These are phyloP conservation scores for Notamacropus eugenii DNA, from an alignment of 2,797 vertebrate species.

Conservation along the genomic window DNA sequence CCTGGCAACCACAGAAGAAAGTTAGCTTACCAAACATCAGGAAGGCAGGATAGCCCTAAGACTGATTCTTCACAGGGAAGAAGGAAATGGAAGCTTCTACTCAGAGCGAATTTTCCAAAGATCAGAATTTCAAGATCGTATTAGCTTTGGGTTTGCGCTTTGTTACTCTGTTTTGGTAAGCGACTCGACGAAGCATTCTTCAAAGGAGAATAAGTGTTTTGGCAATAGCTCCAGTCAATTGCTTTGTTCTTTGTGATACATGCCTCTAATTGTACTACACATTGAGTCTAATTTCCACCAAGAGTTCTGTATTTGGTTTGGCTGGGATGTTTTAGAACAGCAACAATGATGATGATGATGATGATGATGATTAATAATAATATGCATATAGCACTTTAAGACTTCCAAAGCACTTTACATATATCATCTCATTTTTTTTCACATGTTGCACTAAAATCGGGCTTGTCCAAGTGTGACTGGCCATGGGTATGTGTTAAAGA, in stretches of 20 bases:
- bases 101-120: constrained; percentile 53
- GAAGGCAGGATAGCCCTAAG: neutral
- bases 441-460: neutral
- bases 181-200: constrained; percentile 69
- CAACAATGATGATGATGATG: neutral
- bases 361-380: neutral
- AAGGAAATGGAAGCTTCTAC: constrained; percentile 41
- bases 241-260: constrained; percentile 44
- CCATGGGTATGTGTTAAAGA: neutral
- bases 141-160: constrained; percentile 55
- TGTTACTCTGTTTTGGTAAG: constrained; percentile 61
- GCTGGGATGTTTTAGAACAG: neutral
- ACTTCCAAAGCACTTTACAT: neutral
- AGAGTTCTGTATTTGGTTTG: neutral
- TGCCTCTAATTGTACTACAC: constrained; percentile 57
- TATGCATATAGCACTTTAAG: neutral
- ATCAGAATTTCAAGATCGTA: constrained; percentile 44
- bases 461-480: neutral
- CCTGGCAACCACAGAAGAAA: neutral
- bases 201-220: constrained; percentile 34
- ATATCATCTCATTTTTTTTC: neutral
- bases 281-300: constrained; percentile 21
- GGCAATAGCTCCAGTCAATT: neutral
- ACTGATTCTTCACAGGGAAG: constrained; percentile 28
- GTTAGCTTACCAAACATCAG: constrained; percentile 35